phyloP scores from a whole-genome alignment of 2,113 vertebrate species.

The Strix uralensis region DNA sequence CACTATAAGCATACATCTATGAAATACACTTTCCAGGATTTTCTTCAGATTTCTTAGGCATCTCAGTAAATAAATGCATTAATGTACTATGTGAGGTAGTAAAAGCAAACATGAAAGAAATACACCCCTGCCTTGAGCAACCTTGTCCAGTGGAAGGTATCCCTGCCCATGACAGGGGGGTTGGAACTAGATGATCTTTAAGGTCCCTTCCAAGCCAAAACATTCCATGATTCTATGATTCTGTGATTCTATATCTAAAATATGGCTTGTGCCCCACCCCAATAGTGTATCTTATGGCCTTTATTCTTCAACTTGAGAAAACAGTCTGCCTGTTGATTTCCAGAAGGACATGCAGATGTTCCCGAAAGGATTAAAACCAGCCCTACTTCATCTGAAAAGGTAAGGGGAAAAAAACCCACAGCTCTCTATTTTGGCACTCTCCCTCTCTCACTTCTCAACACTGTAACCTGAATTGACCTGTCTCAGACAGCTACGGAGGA shows the following conservation, averaged over 20 bases:
- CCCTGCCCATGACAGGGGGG: too few species aligned
- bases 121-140: too few species aligned
- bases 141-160: too few species aligned
- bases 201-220: too few species aligned
- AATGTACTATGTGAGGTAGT: background rate
- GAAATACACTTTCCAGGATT: background rate
- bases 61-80: background rate
- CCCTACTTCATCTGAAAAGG: background rate
- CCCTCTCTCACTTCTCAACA: background rate
- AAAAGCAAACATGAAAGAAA: background rate
- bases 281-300: background rate
- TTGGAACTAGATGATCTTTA: too few species aligned
- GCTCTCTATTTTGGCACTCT: background rate
- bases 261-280: accelerated
- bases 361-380: background rate
- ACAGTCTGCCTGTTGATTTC: background rate
- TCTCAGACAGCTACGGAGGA: background rate
- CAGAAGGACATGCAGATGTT: background rate
- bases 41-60: background rate
- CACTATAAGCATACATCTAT: background rate
- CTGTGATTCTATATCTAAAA: background rate
- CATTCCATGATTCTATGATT: too few species aligned
- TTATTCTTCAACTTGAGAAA: background rate
- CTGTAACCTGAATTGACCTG: background rate
- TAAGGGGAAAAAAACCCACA: background rate